phyloP scores from a whole-genome alignment of 1,140 invertebrate species.

The Harpegnathos saltator region DNA sequence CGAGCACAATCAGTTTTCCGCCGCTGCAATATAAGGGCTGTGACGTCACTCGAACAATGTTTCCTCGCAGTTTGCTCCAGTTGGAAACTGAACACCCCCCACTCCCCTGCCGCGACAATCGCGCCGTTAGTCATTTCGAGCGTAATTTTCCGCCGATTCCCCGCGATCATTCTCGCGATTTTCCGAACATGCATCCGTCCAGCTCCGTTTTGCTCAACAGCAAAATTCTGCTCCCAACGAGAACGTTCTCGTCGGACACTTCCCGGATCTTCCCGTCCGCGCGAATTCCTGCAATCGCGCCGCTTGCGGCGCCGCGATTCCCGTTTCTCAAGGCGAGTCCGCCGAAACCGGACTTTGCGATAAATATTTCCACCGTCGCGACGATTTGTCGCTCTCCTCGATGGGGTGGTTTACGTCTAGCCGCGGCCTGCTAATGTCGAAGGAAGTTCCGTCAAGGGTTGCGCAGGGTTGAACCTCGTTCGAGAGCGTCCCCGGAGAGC shows the following conservation, averaged over 20 bases:
- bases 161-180: too few species aligned
- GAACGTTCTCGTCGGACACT: too few species aligned
- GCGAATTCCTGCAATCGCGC: too few species aligned
- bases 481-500: constrained; percentile 44
- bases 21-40: neutral
- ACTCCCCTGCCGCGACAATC: too few species aligned
- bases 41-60: neutral
- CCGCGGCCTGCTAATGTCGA: neutral
- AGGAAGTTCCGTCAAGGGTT: neutral
- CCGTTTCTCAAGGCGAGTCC: neutral
- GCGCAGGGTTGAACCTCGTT: neutral
- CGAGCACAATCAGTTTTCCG: constrained; percentile 8
- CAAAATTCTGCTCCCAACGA: too few species aligned
- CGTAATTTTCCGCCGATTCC: too few species aligned
- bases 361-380: constrained; percentile 27
- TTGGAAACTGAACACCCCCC: constrained; percentile 19
- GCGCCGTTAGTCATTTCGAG: neutral
- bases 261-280: too few species aligned
- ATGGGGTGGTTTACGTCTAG: constrained; percentile 6
- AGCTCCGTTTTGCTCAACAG: too few species aligned
- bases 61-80: neutral
- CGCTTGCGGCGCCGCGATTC: neutral
- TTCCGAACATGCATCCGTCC: too few species aligned
- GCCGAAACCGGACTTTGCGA: neutral
- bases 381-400: too few species aligned